phyloP scores from a whole-genome alignment of 2,888 invertebrate species.

The Automeris io region DNA sequence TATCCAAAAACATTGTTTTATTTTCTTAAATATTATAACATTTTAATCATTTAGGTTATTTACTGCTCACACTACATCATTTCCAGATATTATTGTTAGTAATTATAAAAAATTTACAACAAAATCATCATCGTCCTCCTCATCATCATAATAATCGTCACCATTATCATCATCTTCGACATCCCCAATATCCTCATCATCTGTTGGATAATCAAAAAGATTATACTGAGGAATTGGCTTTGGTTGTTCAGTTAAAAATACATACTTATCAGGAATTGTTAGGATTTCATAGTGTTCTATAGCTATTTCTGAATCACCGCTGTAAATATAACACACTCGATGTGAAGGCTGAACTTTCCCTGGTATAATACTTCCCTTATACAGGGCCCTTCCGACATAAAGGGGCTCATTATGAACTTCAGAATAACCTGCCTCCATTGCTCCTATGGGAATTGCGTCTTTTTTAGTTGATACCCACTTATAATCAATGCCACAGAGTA shows the following conservation, averaged over 20 bases:
- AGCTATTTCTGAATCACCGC: constrained; percentile 31
- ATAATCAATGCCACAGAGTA: constrained; percentile 50
- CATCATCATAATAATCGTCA: constrained; percentile 11
- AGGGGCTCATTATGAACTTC: constrained; percentile 64
- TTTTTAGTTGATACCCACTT: constrained; percentile 73
- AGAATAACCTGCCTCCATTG: constrained; percentile 79
- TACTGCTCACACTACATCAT: no score
- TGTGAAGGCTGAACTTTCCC: constrained; percentile 85
- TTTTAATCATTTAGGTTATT: no score
- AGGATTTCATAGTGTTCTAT: constrained; percentile 37
- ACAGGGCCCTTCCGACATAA: constrained; percentile 81
- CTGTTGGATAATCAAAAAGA: no score
- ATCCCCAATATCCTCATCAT: no score
- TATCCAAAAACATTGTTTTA: no score
- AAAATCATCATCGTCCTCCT: constrained; percentile 3
- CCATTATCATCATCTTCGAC: constrained; percentile 13
- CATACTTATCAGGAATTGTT: constrained; percentile 23
- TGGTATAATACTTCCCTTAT: constrained; percentile 84
- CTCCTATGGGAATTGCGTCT: constrained; percentile 81
- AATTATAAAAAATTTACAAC: no score
- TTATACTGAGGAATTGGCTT: no score
- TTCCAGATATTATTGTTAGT: no score
- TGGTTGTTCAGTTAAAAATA: no score
- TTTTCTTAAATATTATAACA: no score
- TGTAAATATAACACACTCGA: constrained; percentile 84